phyloP scores from a whole-genome alignment of 2,888 invertebrate species.

The Tetragonula carbonaria region DNA sequence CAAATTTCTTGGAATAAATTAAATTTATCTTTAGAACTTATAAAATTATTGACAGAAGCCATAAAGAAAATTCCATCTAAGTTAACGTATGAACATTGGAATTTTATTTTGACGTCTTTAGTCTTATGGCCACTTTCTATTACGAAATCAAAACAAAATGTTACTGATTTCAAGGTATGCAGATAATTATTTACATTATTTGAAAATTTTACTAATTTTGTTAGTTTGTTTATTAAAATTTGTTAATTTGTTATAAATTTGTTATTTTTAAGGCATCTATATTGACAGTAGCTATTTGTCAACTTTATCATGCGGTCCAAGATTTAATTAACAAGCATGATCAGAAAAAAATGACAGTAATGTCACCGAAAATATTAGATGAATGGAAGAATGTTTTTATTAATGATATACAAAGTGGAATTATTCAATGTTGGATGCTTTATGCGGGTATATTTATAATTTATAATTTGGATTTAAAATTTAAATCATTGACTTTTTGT shows the following conservation, averaged over 20 bases:
- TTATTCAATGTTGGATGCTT: conserved; percentile 86
- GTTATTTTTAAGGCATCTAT: conserved; percentile 63
- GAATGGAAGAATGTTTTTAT: conserved; percentile 93
- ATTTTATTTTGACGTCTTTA: conserved; percentile 89
- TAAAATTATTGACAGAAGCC: conserved; percentile 74
- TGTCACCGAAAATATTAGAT: conserved; percentile 83
- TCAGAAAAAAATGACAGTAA: conserved; percentile 80
- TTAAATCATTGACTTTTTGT: not conserved
- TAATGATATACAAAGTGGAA: conserved; percentile 86
- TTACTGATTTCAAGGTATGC: conserved; percentile 85
- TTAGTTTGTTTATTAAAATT: not conserved
- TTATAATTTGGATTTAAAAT: too few species aligned
- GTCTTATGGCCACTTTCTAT: conserved; percentile 88
- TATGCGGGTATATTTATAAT: conserved; percentile 47
- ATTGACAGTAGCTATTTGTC: conserved; percentile 85
- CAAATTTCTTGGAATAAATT: conserved; percentile 73
- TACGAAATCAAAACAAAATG: conserved; percentile 81
- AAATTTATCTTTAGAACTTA: conserved; percentile 75
- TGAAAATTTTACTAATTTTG: not conserved
- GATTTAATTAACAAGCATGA: conserved; percentile 83
- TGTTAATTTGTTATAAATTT: too few species aligned
- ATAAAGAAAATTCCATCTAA: conserved; percentile 70
- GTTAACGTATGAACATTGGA: conserved; percentile 87
- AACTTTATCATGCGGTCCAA: conserved; percentile 85
- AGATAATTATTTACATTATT: not conserved